Evolutionary conservation across 2,113 vertebrate genomes (phyloP).

Genomic region (Bos taurus): DNA sequence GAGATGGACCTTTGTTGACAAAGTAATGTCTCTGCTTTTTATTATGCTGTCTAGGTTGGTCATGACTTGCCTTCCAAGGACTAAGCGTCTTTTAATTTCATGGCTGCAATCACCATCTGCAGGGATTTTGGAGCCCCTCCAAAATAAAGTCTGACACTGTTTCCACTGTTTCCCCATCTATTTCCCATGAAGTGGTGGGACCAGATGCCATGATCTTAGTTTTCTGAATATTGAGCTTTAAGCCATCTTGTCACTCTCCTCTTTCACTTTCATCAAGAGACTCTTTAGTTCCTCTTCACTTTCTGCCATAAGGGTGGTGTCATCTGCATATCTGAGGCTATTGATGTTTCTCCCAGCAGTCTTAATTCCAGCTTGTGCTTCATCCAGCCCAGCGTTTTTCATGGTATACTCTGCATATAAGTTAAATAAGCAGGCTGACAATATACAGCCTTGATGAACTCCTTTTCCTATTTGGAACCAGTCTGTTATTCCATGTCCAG

Average conservation of each 20-base stretch:
- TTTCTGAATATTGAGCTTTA: neutral
- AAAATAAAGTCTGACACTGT: neutral
- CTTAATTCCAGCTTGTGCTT: neutral
- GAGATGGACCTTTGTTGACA: neutral
- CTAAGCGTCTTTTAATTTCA: neutral
- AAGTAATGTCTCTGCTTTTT: neutral
- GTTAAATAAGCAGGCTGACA: neutral
- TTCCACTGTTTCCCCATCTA: neutral
- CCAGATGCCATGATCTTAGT: neutral
- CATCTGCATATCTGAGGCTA: neutral
- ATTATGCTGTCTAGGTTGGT: neutral
- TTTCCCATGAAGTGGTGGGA: neutral
- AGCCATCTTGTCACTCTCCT: neutral
- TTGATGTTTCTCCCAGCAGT: neutral
- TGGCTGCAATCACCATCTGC: neutral
- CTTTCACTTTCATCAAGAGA: neutral
- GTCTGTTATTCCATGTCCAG: neutral
- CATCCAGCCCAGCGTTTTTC: neutral
- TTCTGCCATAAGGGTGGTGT: neutral
- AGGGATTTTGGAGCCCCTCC: accelerated
- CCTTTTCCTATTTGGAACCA: neutral
- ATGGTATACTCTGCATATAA: neutral
- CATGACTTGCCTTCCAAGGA: neutral
- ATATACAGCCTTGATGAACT: neutral
- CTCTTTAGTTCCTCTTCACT: neutral